These are phyloP conservation scores for Ceryle rudis DNA, from an alignment of 2,797 vertebrate species.

Conservation along the genomic window DNA sequence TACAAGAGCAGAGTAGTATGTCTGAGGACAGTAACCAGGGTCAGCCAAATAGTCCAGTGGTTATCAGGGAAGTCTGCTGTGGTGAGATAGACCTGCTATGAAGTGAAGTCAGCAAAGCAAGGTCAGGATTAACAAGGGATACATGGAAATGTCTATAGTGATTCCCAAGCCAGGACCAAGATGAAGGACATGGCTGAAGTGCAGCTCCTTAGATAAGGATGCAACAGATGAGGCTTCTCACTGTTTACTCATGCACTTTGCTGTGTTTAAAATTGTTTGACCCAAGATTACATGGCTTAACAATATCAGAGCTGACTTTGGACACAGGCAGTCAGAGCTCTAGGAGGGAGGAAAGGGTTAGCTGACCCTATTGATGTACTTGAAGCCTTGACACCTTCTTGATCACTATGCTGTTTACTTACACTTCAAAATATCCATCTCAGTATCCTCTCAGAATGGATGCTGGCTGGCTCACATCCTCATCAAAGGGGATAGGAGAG, in stretches of 20 bases:
- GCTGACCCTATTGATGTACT: not conserved
- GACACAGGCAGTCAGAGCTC: not conserved
- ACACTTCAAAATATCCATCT: not conserved
- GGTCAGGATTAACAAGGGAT: not conserved
- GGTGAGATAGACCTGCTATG: not conserved
- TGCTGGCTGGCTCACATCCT: rapidly evolving
- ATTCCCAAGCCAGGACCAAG: not conserved
- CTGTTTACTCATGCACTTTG: not conserved
- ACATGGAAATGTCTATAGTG: not conserved
- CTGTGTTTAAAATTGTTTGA: not conserved
- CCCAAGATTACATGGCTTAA: not conserved
- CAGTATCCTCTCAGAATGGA: not conserved
- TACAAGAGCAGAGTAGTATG: not conserved
- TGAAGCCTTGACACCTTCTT: not conserved
- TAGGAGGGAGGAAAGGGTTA: not conserved
- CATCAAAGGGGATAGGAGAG: not conserved
- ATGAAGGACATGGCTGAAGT: not conserved
- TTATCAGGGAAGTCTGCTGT: not conserved
- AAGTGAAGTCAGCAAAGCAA: not conserved
- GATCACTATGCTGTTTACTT: rapidly evolving
- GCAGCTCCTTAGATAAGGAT: not conserved
- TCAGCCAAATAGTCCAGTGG: not conserved
- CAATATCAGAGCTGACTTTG: not conserved
- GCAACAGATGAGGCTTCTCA: not conserved
- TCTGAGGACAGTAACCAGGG: not conserved